Percentiles rank a stretch among this genome's conserved stretches.
phyloP scores from a whole-genome alignment of 2,797 vertebrate species.

The Epinephelus coioides region DNA sequence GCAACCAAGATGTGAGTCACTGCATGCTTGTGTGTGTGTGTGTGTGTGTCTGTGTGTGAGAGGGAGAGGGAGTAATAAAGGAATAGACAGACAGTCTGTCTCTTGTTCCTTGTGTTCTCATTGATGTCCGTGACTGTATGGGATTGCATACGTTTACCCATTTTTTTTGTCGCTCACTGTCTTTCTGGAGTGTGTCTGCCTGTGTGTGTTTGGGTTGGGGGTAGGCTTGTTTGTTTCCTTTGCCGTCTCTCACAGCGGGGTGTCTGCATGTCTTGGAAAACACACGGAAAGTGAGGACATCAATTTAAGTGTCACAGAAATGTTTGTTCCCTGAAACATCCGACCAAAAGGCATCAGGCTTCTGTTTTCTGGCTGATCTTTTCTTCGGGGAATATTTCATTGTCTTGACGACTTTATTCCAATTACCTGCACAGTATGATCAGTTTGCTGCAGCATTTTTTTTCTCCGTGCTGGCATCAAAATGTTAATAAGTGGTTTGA shows the following conservation, averaged over 20 bases:
- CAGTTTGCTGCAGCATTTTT: slow-evolving; percentile 30
- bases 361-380: slow-evolving; percentile 36
- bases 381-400: slow-evolving; percentile 51
- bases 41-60: slow-evolving; percentile 1
- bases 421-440: slow-evolving; percentile 61
- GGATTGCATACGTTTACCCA: not conserved
- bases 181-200: slow-evolving; percentile 8
- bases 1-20: slow-evolving; percentile 93
- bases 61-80: not conserved
- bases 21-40: not conserved
- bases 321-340: slow-evolving; percentile 65
- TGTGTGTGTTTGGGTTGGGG: slow-evolving; percentile 8
- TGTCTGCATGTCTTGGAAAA: slow-evolving; percentile 64
- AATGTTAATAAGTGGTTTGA: slow-evolving; percentile 28
- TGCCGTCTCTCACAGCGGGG: slow-evolving; percentile 65
- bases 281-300: slow-evolving; percentile 73
- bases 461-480: not conserved
- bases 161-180: not conserved
- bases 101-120: slow-evolving; percentile 14
- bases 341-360: slow-evolving; percentile 37
- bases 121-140: slow-evolving; percentile 42
- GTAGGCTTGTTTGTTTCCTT: slow-evolving; percentile 71
- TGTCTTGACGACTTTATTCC: slow-evolving; percentile 64
- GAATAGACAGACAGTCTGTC: not conserved
- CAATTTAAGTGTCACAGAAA: slow-evolving; percentile 70